Percentiles rank a stretch among this genome's conserved stretches.
phyloP scores from a whole-genome alignment of 2,888 invertebrate species.

The Drosophila paracracens region DNA sequence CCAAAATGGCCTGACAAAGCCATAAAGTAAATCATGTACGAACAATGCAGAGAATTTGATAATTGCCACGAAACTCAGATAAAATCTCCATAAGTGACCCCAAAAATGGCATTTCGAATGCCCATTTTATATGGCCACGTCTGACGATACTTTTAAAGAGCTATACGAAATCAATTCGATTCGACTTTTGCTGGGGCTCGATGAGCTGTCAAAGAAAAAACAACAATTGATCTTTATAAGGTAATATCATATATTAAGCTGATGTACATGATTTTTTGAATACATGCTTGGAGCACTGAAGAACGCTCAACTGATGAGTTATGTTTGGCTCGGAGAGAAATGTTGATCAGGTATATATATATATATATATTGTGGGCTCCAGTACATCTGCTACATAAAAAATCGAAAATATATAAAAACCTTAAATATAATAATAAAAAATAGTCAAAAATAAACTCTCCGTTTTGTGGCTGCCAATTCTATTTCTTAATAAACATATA shows the following conservation, averaged over 20 bases:
- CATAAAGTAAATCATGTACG: slow-evolving; percentile 58
- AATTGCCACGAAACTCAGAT: slow-evolving; percentile 49
- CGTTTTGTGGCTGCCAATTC: too few relatives aligned
- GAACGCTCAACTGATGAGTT: not conserved
- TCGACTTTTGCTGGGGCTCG: not conserved
- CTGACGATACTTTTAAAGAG: slow-evolving; percentile 3
- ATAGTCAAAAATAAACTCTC: too few relatives aligned
- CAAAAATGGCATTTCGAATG: slow-evolving; percentile 19
- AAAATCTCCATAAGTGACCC: not conserved
- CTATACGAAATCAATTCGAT: slow-evolving; percentile 16
- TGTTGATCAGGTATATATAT: not conserved
- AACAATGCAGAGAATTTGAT: slow-evolving; percentile 47
- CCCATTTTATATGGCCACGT: slow-evolving; percentile 3
- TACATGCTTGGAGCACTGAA: not conserved
- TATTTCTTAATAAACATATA: too few relatives aligned
- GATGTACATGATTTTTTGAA: not conserved
- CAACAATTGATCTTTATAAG: too few relatives aligned
- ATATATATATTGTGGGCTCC: not conserved
- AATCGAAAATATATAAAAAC: too few relatives aligned
- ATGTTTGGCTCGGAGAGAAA: not conserved
- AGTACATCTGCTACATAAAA: not conserved
- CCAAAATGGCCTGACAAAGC: slow-evolving; percentile 34
- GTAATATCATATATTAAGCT: not conserved
- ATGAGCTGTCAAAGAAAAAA: not conserved
- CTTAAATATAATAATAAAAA: too few relatives aligned